Percentiles rank a stretch among this genome's conserved stretches.
phyloP scores from a whole-genome alignment of 2,113 vertebrate genomes.

The Pituophis catenifer region DNA sequence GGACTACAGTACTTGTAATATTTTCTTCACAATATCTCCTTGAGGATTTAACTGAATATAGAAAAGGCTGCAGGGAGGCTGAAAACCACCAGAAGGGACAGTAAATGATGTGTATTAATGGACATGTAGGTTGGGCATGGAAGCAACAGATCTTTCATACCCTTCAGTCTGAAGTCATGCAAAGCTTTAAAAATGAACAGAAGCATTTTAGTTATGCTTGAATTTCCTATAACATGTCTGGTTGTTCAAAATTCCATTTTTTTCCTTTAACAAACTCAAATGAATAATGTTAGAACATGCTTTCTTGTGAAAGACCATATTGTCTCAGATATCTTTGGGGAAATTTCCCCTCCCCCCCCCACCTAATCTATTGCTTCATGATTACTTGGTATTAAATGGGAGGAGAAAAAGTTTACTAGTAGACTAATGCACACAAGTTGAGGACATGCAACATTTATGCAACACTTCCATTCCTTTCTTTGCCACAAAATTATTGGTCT shows the following conservation, averaged over 20 bases:
- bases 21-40: not conserved
- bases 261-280: not conserved
- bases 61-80: not conserved
- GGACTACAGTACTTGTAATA: too few relatives aligned
- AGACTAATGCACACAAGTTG: not conserved
- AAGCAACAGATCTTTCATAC: not conserved
- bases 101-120: not conserved
- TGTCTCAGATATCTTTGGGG: not conserved
- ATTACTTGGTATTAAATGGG: not conserved
- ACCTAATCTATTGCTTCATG: not conserved
- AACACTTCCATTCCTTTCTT: not conserved
- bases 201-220: not conserved
- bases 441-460: not conserved
- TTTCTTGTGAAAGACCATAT: not conserved
- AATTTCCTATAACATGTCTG: not conserved
- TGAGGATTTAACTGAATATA: not conserved
- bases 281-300: not conserved
- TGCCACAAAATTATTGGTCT: rapidly evolving
- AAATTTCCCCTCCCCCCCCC: not conserved
- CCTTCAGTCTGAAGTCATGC: not conserved
- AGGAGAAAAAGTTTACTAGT: rapidly evolving
- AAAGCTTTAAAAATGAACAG: not conserved
- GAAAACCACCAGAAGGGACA: not conserved
- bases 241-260: not conserved
- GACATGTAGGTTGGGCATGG: not conserved